These are phyloP conservation scores for Eumacrocentrus americanus DNA, from an alignment of 2,888 invertebrate species.

Conservation along the genomic window DNA sequence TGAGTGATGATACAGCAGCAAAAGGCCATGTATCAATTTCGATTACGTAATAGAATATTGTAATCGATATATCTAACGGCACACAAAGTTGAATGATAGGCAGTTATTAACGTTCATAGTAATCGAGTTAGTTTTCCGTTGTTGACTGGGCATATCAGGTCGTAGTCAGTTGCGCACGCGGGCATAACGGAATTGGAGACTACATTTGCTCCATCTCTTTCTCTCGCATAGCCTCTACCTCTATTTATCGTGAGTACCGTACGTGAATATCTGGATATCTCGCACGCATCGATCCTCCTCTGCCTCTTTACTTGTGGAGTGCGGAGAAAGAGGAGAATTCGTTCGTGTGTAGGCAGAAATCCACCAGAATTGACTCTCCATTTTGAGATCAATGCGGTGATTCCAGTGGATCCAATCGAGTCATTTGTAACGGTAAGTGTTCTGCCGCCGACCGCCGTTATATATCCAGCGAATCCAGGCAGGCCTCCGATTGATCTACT, in stretches of 20 bases:
- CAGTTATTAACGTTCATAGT: conserved; percentile 38
- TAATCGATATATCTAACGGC: conserved; percentile 38
- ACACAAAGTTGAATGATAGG: conserved; percentile 28
- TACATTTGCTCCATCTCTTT: conserved; percentile 24
- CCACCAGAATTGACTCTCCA: conserved; percentile 17
- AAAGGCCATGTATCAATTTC: conserved; percentile 13
- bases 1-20: background rate
- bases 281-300: conserved; percentile 1
- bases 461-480: conserved; percentile 36
- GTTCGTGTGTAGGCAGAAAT: conserved; percentile 30
- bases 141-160: conserved; percentile 1
- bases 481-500: conserved; percentile 25
- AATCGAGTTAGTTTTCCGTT: conserved; percentile 36
- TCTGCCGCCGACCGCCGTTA: conserved; percentile 48
- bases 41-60: conserved; percentile 33
- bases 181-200: conserved; percentile 39
- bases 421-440: conserved; percentile 52
- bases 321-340: background rate
- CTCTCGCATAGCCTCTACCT: conserved; percentile 17
- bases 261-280: conserved; percentile 9
- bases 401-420: conserved; percentile 40
- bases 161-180: no score
- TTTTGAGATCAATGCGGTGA: conserved; percentile 22
- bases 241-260: conserved; percentile 35
- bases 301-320: background rate